Conservation (phyloP, 2,113 vertebrate species). For the Elephantulus edwardii region DNA sequence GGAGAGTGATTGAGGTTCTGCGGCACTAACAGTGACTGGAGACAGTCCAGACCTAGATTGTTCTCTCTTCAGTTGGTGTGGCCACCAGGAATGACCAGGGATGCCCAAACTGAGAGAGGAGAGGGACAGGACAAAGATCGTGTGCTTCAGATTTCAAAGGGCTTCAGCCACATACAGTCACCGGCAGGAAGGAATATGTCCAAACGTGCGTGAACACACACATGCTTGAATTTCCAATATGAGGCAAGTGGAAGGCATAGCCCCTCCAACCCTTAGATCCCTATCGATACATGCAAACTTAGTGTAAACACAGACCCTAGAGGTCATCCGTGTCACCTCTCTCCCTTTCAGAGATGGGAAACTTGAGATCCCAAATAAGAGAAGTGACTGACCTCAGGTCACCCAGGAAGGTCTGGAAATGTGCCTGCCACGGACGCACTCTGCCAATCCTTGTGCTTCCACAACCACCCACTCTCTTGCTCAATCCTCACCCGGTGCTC, state of each 20-base stretch:
- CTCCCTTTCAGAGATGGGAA: neutral
- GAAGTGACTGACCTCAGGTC: neutral
- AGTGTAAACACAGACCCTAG: neutral
- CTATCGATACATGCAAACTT: neutral
- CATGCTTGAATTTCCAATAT: neutral
- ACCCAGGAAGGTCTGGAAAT: neutral
- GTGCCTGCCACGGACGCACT: neutral
- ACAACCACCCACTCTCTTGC: neutral
- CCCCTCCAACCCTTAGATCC: neutral
- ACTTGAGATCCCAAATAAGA: neutral
- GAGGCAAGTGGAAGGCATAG: neutral
- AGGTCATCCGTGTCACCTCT: neutral
- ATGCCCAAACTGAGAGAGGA: neutral
- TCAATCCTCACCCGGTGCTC: neutral
- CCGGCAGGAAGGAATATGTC: neutral
- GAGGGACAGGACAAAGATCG: neutral
- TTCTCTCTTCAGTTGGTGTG: neutral
- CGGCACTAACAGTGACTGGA: neutral
- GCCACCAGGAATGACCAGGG: neutral
- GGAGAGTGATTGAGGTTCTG: neutral
- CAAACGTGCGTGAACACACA: rapidly evolving
- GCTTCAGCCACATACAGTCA: neutral
- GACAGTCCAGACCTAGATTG: neutral
- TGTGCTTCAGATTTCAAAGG: neutral
- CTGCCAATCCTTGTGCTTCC: neutral